These are phyloP conservation scores for Mechanitis mazaeus DNA, from an alignment of 2,888 invertebrate genomes.

Conservation along the genomic window DNA sequence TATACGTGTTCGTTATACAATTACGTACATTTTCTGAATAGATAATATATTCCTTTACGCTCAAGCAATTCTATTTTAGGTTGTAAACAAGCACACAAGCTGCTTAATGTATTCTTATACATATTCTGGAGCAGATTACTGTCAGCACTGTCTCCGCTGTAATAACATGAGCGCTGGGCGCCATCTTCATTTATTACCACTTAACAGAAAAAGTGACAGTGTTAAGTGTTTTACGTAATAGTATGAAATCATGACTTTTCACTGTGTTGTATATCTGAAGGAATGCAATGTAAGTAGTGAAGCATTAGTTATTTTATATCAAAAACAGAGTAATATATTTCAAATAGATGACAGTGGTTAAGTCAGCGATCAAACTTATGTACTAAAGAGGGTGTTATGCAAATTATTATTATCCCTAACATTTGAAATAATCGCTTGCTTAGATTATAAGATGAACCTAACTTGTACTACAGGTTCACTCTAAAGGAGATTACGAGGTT, in stretches of 20 bases:
- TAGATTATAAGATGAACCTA: too few species aligned
- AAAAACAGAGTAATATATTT: too few species aligned
- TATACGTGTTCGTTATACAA: neutral
- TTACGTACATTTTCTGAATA: conserved; percentile 1
- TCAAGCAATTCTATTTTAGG: conserved; percentile 1
- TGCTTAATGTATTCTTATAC: conserved; percentile 38
- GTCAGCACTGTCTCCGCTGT: conserved; percentile 44
- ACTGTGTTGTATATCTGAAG: neutral
- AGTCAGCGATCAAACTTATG: too few species aligned
- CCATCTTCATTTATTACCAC: conserved; percentile 29
- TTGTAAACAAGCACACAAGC: conserved; percentile 9
- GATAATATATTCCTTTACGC: neutral
- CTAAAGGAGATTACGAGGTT: too few species aligned
- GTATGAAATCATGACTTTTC: conserved; percentile 1
- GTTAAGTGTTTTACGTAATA: conserved; percentile 15
- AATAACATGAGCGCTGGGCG: conserved; percentile 35
- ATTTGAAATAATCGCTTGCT: too few species aligned
- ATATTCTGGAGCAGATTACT: conserved; percentile 60
- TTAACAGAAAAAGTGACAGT: conserved; percentile 20
- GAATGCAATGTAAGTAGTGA: neutral
- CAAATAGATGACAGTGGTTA: too few species aligned
- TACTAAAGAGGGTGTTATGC: too few species aligned
- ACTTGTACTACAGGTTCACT: too few species aligned
- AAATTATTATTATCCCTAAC: too few species aligned
- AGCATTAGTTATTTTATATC: too few species aligned